Percentiles rank a stretch among this genome's conserved stretches.
Evolutionary conservation across 2,797 vertebrate species (phyloP).

Genomic region (Lindbergichthys nudifrons): DNA sequence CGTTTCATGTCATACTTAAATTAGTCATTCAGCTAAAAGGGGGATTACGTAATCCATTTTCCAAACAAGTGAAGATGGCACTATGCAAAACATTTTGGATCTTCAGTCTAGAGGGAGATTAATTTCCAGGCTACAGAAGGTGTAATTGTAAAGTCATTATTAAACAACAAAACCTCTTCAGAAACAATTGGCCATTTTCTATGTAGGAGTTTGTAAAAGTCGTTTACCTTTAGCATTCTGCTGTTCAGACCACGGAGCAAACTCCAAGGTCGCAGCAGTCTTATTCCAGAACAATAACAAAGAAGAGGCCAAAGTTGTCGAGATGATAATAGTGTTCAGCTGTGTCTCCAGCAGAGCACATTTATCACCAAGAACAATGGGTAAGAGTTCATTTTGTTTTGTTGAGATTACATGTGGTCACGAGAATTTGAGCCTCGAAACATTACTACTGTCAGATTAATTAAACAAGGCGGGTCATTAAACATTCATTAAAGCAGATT

Average conservation of each 20-base stretch:
- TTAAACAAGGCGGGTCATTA: slow-evolving; percentile 23
- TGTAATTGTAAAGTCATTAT: slow-evolving; percentile 10
- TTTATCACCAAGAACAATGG: slow-evolving; percentile 31
- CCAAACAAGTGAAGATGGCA: background rate
- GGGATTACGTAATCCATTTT: slow-evolving; percentile 5
- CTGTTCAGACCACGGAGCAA: slow-evolving; percentile 9
- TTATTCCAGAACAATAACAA: slow-evolving; percentile 24
- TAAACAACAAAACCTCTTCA: slow-evolving; percentile 7
- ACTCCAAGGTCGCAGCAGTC: slow-evolving; percentile 10
- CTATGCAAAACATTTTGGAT: background rate
- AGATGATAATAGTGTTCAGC: slow-evolving; percentile 23
- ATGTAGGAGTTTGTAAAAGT: slow-evolving; percentile 6
- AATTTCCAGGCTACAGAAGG: slow-evolving; percentile 8
- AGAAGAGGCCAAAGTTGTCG: slow-evolving; percentile 7
- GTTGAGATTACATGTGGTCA: slow-evolving; percentile 8
- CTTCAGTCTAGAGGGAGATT: slow-evolving; percentile 6
- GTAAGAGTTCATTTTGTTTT: slow-evolving; percentile 23
- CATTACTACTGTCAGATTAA: slow-evolving; percentile 20
- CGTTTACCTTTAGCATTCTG: background rate
- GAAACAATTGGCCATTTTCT: slow-evolving; percentile 15
- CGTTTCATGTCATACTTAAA: slow-evolving; percentile 6
- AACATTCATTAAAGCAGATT: slow-evolving; percentile 48
- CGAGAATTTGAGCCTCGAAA: slow-evolving; percentile 1
- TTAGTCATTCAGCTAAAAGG: background rate
- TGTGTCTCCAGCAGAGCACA: slow-evolving; percentile 26